Evolutionary conservation across 2,888 invertebrate species (phyloP).

Genomic region (Nasonia oneida): DNA sequence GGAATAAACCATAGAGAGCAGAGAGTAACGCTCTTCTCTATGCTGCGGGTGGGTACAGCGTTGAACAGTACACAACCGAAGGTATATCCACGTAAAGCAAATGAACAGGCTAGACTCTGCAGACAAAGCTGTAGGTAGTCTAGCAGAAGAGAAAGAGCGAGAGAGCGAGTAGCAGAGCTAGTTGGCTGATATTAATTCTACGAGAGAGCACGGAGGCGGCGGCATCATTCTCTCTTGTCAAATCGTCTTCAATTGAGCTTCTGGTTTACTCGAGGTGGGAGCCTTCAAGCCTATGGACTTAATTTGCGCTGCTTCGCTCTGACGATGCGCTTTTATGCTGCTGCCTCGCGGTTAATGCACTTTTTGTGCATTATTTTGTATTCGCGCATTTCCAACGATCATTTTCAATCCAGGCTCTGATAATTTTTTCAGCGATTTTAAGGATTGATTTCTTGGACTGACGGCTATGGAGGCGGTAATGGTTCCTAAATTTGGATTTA

Average conservation of each 20-base stretch:
- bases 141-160: not conserved
- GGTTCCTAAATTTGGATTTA: no score
- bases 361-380: no score
- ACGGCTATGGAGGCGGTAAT: no score
- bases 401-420: no score
- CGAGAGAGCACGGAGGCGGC: slow-evolving; percentile 24
- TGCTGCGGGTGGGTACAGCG: not conserved
- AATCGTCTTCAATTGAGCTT: slow-evolving; percentile 33
- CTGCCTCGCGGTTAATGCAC: no score
- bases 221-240: slow-evolving; percentile 28
- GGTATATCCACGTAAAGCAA: not conserved
- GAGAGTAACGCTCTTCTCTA: not conserved
- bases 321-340: not conserved
- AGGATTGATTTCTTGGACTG: no score
- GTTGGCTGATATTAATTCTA: slow-evolving; percentile 20
- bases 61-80: not conserved
- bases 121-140: not conserved
- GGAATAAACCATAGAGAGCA: not conserved
- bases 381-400: no score
- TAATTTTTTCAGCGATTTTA: no score
- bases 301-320: not conserved
- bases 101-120: not conserved
- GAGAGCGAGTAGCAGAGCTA: not conserved
- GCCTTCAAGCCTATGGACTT: slow-evolving; percentile 22
- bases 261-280: slow-evolving; percentile 25